Evolutionary conservation across 2,113 vertebrate genomes (phyloP).

Genomic region (Oceanodroma tethys): DNA sequence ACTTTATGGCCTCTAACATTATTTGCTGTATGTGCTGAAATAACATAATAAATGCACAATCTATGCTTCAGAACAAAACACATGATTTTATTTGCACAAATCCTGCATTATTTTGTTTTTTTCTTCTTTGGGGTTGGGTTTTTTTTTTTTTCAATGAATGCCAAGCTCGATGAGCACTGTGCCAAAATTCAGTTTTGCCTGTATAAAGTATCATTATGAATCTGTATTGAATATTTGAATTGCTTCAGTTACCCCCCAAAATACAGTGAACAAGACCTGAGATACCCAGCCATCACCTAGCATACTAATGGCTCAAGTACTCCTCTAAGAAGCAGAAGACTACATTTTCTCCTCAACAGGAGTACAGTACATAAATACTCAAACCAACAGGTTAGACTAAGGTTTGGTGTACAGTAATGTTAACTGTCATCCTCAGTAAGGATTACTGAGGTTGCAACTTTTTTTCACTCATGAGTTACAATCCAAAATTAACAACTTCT

Average conservation of each 20-base stretch:
- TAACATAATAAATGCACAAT: background rate
- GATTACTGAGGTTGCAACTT: background rate
- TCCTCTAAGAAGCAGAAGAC: background rate
- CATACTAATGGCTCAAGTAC: background rate
- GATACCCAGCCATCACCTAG: background rate
- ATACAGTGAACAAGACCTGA: background rate
- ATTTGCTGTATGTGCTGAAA: background rate
- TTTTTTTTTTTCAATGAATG: background rate
- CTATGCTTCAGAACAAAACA: background rate
- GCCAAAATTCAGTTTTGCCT: background rate
- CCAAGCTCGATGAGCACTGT: background rate
- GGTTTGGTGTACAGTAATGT: background rate
- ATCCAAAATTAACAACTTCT: background rate
- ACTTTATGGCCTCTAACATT: background rate
- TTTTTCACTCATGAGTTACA: background rate
- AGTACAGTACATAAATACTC: background rate
- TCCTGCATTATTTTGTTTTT: fast-evolving
- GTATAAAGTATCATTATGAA: background rate
- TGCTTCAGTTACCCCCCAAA: background rate
- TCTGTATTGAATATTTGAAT: background rate
- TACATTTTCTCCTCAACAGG: background rate
- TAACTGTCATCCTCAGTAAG: background rate
- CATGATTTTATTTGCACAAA: background rate
- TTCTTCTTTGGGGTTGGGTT: background rate
- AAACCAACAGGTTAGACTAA: background rate